Evolutionary conservation across 2,797 vertebrate species (phyloP).

Genomic region (Lithobates sylvaticus): DNA sequence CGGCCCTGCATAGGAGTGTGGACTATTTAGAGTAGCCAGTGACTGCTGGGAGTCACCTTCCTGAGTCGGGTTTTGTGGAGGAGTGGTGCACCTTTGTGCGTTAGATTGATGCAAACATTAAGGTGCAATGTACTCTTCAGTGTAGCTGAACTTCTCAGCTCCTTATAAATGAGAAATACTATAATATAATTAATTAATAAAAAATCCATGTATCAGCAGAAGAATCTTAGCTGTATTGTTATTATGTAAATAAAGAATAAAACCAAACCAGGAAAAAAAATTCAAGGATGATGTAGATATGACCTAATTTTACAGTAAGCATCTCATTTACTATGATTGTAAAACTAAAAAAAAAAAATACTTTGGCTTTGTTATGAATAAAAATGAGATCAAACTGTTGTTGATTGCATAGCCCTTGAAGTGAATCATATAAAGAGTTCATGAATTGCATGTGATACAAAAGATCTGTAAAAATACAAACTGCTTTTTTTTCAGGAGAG

Average conservation of each 20-base stretch:
- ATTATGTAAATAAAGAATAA: neutral
- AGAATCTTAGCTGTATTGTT: neutral
- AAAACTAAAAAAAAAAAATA: constrained; percentile 16
- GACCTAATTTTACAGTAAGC: constrained; percentile 40
- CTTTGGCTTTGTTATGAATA: constrained; percentile 43
- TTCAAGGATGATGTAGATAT: constrained; percentile 18
- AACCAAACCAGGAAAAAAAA: neutral
- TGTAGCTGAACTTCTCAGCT: neutral
- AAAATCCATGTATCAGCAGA: neutral
- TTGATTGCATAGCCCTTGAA: constrained; percentile 53
- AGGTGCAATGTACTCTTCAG: too few species aligned
- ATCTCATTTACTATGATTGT: constrained; percentile 41
- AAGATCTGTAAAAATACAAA: constrained; percentile 39
- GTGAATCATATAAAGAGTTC: constrained; percentile 41
- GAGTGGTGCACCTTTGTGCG: neutral
- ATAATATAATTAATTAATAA: neutral
- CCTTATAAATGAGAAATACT: too few species aligned
- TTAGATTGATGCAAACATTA: neutral
- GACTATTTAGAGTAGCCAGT: too few species aligned
- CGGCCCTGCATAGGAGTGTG: too few species aligned
- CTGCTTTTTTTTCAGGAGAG: constrained; percentile 21
- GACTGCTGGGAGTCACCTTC: too few species aligned
- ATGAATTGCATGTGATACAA: constrained; percentile 52
- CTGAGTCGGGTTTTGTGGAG: too few species aligned
- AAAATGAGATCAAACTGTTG: constrained; percentile 47